Evolutionary conservation across 2,888 invertebrate genomes (phyloP), one percentile per base, ranked within the genome.

Genomic region (Seladonia tumulorum): DNA sequence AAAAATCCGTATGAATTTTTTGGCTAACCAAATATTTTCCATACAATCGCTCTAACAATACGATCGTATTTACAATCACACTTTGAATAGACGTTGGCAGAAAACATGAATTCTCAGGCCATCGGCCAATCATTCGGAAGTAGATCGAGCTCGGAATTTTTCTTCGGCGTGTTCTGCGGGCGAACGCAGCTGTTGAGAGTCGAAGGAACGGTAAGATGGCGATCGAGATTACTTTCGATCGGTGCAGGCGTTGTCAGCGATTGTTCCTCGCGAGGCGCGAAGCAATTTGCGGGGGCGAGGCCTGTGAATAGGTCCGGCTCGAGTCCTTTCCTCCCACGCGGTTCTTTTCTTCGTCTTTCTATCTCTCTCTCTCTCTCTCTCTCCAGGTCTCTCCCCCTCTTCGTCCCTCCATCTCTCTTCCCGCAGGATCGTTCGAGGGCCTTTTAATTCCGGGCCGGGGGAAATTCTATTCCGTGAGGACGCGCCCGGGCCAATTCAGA

Each of bases 401-500:
- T 76, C 78, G 76, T 77, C 47, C 53, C 63, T 53, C 76, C 16
- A 5, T 18, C 3, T 22, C 18, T 8, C 7, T 66, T 14, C 16
- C 35, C 14, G 35, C 66, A 29, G 73, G 60, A 68, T 82, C 86
- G 70, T 73, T 77, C 73, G 82, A 72, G 76, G 66, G 60, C 73
- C 72, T 89, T 90, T 91, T 89, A 90, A 90, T 90, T 89, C 90
- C 85, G 82, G 83, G 85, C 74, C n/a, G 16, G 82, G 88, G 89
- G 93, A 91, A 91, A 93, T 94, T 94, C 93, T 92, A 93, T 93
- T 92, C 90, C 91, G 60, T 60, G 60, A 29, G 60, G 60, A 60
- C 87, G 90, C 29, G 25, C 49, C n/a, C 87, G 7, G 5, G 91
- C 92, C 92, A 93, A 94, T 94, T 94, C 93, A 92, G 91, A 94